phyloP scores from a whole-genome alignment of 2,113 vertebrate species.

The Scatophagus argus region DNA sequence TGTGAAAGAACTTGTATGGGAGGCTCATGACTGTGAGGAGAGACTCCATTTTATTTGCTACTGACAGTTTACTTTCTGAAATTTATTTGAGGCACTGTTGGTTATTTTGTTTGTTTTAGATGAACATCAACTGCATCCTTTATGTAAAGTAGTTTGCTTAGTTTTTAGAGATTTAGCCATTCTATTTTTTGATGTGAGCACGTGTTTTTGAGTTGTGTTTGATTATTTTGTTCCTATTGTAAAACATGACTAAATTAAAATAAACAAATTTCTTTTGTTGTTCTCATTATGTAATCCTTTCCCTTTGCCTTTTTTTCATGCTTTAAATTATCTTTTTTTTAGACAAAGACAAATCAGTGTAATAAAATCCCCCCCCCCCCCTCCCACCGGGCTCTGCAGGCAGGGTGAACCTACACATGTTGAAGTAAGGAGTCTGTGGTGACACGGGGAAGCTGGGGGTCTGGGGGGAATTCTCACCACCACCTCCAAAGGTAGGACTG shows the following conservation, averaged over 20 bases:
- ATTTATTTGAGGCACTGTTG: background rate
- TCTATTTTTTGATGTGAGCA: background rate
- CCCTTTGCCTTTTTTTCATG: background rate
- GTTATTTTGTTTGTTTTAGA: background rate
- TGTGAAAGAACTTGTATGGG: constrained; percentile 5
- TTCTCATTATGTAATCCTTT: background rate
- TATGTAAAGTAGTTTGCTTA: background rate
- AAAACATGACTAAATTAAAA: background rate
- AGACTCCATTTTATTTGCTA: constrained; percentile 54
- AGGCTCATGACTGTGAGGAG: constrained; percentile 40
- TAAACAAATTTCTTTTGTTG: background rate
- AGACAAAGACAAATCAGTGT: background rate
- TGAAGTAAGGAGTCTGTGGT: constrained; percentile 83
- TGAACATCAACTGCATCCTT: background rate
- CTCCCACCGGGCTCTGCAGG: constrained; percentile 59
- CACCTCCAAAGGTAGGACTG: constrained; percentile 84
- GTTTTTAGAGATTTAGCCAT: background rate
- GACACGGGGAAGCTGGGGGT: constrained; percentile 80
- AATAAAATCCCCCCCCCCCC: constrained; percentile 35
- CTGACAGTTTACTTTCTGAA: background rate
- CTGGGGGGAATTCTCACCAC: constrained; percentile 87
- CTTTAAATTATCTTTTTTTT: background rate
- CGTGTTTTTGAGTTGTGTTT: background rate
- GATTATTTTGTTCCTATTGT: background rate
- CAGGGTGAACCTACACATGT: constrained; percentile 80